Conservation (phyloP, 2,888 invertebrate genomes). For the Polydrusus tereticollis region DNA sequence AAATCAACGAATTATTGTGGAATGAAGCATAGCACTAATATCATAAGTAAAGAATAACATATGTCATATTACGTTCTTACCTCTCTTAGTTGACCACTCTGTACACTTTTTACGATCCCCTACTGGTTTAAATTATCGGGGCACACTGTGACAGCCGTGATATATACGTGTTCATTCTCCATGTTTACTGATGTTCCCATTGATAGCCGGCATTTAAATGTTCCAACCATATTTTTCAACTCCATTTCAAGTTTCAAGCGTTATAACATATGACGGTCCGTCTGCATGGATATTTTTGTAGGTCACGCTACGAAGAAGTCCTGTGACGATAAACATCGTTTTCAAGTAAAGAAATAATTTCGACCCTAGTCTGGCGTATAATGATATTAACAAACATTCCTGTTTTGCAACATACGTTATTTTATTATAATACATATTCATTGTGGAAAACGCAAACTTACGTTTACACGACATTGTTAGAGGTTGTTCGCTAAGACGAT, state of each 20-base stretch:
- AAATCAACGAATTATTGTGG: no score
- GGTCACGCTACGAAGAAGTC: constrained; percentile 15
- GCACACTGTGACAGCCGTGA: constrained; percentile 19
- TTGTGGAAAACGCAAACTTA: no score
- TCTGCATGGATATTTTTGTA: constrained; percentile 20
- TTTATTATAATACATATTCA: neutral
- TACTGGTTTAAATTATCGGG: constrained; percentile 18
- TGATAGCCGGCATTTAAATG: constrained; percentile 20
- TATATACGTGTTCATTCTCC: constrained; percentile 15
- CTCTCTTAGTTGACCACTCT: no score
- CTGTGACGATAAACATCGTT: neutral
- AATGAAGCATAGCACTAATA: no score
- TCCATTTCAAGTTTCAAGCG: constrained; percentile 4
- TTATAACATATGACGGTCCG: constrained; percentile 8
- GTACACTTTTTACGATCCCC: neutral
- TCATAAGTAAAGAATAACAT: no score
- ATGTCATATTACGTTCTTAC: no score
- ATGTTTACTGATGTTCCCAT: constrained; percentile 21
- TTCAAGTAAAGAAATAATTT: neutral
- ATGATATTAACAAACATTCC: no score
- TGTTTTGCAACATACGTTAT: neutral
- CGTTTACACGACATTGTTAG: no score
- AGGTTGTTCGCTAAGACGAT: neutral
- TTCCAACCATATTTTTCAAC: constrained; percentile 24
- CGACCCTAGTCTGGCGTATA: no score